Base-by-base conservation (phyloP, 2,797 vertebrate genomes). In the Prunella strophiata region DNA sequence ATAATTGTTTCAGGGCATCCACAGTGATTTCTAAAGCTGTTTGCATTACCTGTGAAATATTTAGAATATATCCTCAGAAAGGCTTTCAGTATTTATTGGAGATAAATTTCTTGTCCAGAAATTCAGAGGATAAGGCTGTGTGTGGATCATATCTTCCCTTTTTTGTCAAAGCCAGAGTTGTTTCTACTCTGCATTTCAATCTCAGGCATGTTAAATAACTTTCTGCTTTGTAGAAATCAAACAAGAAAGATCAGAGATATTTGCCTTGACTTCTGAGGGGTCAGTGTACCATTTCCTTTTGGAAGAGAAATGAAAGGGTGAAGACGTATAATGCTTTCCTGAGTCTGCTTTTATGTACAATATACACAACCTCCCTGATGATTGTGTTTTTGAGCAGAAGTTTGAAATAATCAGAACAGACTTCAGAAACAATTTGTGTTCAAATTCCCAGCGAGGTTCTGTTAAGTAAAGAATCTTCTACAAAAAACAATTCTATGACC, bases 151-250 rank as follows among this genome's bases (percentile, higher is more conserved):
- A 79, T 67, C 48, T 85, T 89, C 26, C 18, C 9, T 67, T 91
- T 66, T 87, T 79, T 85, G 40, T 70, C 43, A 92, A 87, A 84
- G 54, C 42, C 40, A 67, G 67, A 85, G 16, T 59, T 78, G 23
- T 79, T 91, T 76, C 40, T 83, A 52, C 32, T 74, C 40, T 63
- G 14, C 26, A 63, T 94, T 95, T 94, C 52, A 61, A 27, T 67
- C 63, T 80, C 75, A 71, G 52, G 32, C 61, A 91, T 85, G 68
- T 78, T 91, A 93, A 92, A 74, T 77, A 92, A 36, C 25, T 92
- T 94, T 93, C 61, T 89, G 27, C 26, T 74, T 13, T 50, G 45
- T 32, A 65, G 50, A 87, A 92, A 88, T 92, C 59, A 88, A 91
- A 93, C 57, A 50, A 1, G 2, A 80, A 85, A 82, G 67, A 88